phyloP scores from a whole-genome alignment of 1,140 invertebrate genomes.

The Popillia japonica region DNA sequence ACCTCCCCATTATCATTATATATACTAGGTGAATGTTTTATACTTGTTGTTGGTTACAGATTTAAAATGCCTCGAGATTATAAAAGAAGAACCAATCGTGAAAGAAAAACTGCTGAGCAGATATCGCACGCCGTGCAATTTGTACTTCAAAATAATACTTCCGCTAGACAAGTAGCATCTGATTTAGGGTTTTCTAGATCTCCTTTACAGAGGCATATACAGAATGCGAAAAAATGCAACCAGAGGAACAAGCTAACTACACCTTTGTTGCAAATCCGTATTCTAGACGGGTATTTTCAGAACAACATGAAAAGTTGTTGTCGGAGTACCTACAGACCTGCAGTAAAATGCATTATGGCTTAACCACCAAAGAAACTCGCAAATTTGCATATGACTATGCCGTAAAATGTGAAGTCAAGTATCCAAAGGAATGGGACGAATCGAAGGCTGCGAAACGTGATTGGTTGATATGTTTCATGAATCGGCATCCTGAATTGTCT shows the following conservation, averaged over 20 bases:
- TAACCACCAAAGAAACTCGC: neutral
- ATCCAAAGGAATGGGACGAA: slow-evolving; percentile 35
- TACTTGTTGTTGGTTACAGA: neutral
- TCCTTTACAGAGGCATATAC: no score
- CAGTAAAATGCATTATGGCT: slow-evolving; percentile 37
- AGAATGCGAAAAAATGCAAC: slow-evolving; percentile 5
- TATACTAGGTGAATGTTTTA: no score
- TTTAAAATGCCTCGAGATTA: slow-evolving; percentile 3
- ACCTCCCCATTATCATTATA: no score
- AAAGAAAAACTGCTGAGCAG: slow-evolving; percentile 31
- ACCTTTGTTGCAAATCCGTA: slow-evolving; percentile 17
- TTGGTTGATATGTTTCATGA: slow-evolving; percentile 17
- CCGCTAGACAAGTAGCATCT: neutral
- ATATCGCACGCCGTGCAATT: slow-evolving; percentile 28
- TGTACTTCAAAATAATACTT: slow-evolving; percentile 32
- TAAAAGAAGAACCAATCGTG: slow-evolving; percentile 32
- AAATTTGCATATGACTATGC: slow-evolving; percentile 31
- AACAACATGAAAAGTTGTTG: slow-evolving; percentile 22
- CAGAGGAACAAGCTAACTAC: neutral
- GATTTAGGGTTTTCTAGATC: no score
- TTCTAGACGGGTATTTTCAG: slow-evolving; percentile 32
- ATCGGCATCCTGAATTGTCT: slow-evolving; percentile 5
- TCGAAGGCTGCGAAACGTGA: slow-evolving; percentile 35
- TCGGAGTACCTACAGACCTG: slow-evolving; percentile 21
- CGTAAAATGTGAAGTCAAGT: neutral